These are phyloP conservation scores for Otis tarda DNA, from an alignment of 2,113 vertebrate species.

Conservation along the genomic window DNA sequence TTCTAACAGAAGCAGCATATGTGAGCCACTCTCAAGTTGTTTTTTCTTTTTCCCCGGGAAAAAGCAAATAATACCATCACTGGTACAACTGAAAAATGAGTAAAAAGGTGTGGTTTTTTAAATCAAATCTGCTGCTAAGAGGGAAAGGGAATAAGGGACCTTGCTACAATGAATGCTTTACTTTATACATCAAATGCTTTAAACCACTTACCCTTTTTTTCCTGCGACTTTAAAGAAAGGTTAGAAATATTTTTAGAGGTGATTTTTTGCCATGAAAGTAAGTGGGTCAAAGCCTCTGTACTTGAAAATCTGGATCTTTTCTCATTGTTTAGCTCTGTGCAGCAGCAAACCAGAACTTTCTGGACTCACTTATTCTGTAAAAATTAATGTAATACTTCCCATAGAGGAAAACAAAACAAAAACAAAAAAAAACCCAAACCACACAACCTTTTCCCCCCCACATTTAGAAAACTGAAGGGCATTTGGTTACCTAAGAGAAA, in stretches of 20 bases:
- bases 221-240: slow-evolving; percentile 8
- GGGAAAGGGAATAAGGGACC: background rate
- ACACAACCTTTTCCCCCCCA: too few species aligned
- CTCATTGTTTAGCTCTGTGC: background rate
- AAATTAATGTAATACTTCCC: background rate
- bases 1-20: background rate
- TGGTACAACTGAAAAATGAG: background rate
- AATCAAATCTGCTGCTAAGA: background rate
- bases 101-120: background rate
- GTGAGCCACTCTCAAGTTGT: background rate
- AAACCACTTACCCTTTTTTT: slow-evolving; percentile 10
- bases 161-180: slow-evolving; percentile 24
- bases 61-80: background rate
- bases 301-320: background rate
- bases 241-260: slow-evolving; percentile 31
- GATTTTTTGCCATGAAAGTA: background rate
- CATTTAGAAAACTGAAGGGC: background rate
- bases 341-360: background rate
- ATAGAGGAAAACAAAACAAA: background rate
- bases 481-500: background rate
- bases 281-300: background rate
- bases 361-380: background rate
- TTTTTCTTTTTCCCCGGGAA: background rate
- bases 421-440: background rate
- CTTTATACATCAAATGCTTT: slow-evolving; percentile 29